These are phyloP conservation scores for Anoura caudifer DNA, from an alignment of 2,113 vertebrate species.

Conservation along the genomic window DNA sequence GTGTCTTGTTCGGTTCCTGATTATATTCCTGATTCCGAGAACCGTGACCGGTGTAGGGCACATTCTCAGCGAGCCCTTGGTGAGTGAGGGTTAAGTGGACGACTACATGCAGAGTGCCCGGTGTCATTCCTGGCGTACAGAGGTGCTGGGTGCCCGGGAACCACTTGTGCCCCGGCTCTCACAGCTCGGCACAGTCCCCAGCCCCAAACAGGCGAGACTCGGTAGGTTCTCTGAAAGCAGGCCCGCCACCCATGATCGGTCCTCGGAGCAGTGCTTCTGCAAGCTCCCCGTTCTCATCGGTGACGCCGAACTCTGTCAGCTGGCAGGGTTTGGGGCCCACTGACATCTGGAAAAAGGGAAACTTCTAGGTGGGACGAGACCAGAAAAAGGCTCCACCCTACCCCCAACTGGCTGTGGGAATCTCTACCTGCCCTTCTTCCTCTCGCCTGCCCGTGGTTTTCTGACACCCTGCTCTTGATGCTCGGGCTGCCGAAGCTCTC, in stretches of 20 bases:
- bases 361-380: neutral
- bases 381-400: neutral
- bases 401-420: accelerated
- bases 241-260: too few relatives aligned
- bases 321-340: neutral
- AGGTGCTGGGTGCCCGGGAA: neutral
- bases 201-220: neutral
- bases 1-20: neutral
- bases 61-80: neutral
- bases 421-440: accelerated
- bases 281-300: neutral
- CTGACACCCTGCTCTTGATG: neutral
- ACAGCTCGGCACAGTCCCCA: neutral
- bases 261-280: neutral
- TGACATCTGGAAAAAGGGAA: neutral
- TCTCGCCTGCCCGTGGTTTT: accelerated
- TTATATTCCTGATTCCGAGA: neutral
- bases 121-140: neutral
- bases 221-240: neutral
- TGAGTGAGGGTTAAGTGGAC: neutral
- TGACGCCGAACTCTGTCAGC: neutral
- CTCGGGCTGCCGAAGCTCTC: neutral
- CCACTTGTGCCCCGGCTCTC: accelerated
- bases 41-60: neutral
- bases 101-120: accelerated